A percentile compares a stretch with the other conserved stretches of the same genome.
Conservation (phyloP, 1,140 invertebrate genomes). For the Leptinotarsa defecta region DNA sequence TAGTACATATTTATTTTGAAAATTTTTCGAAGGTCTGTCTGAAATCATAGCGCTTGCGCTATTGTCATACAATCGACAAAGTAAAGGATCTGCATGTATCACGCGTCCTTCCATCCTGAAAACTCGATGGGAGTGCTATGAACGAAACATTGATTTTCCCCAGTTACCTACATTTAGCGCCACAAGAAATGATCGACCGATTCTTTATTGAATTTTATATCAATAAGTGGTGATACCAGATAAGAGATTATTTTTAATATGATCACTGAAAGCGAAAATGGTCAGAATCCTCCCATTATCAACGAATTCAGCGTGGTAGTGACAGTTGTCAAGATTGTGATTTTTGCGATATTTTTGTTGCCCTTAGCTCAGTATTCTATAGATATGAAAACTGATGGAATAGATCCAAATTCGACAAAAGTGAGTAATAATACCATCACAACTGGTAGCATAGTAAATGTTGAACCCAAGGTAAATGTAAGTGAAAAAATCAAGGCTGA, state of each 20-base stretch:
- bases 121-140: background rate
- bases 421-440: background rate
- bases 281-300: background rate
- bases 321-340: background rate
- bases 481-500: background rate
- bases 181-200: background rate
- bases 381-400: background rate
- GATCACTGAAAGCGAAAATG: background rate
- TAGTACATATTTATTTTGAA: too few species aligned
- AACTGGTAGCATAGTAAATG: background rate
- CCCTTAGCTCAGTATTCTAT: background rate
- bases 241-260: background rate
- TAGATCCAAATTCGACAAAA: background rate
- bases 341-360: background rate
- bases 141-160: background rate
- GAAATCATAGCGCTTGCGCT: background rate
- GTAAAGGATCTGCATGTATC: background rate
- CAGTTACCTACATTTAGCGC: background rate
- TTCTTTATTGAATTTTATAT: background rate
- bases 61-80: background rate
- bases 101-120: background rate
- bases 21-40: background rate
- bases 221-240: background rate
- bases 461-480: background rate
- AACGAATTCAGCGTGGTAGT: slow-evolving; percentile 8